A percentile compares a stretch with the other conserved stretches of the same genome.
Evolutionary conservation across 1,140 invertebrate genomes (phyloP).

Genomic region (Metaphire vulgaris): DNA sequence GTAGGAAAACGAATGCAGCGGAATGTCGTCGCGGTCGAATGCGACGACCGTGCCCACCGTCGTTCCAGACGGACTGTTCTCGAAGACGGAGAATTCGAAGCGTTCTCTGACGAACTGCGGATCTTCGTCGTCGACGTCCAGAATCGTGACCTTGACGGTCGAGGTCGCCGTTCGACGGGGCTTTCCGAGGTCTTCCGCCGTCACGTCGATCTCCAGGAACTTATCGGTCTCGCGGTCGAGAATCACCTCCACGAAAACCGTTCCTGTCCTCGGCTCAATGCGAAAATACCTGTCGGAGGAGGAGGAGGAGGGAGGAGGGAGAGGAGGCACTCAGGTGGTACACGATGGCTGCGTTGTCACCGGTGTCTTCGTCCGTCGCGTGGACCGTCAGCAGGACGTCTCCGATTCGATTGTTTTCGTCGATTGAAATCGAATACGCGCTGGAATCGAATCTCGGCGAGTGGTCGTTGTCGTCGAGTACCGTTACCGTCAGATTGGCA

Average conservation of each 20-base stretch:
- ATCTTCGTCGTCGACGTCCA: slow-evolving; percentile 25
- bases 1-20: slow-evolving; percentile 20
- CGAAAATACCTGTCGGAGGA: not conserved
- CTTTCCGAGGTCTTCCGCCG: slow-evolving; percentile 13
- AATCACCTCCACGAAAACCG: slow-evolving; percentile 9
- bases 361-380: slow-evolving; percentile 20
- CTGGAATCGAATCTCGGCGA: slow-evolving; percentile 14
- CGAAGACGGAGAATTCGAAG: slow-evolving; percentile 21
- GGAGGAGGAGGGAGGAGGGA: slow-evolving; percentile 50
- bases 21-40: slow-evolving; percentile 16
- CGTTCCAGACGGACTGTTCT: slow-evolving; percentile 27
- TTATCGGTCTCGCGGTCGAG: slow-evolving; percentile 12
- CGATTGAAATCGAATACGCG: slow-evolving; percentile 38
- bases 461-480: slow-evolving; percentile 28
- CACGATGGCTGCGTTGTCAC: slow-evolving; percentile 13
- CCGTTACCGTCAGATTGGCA: slow-evolving; percentile 5
- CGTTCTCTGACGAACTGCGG: slow-evolving; percentile 13
- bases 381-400: slow-evolving; percentile 2
- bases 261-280: slow-evolving; percentile 6
- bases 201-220: slow-evolving; percentile 2
- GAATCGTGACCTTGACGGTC: slow-evolving; percentile 19
- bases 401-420: slow-evolving; percentile 63
- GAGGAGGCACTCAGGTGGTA: slow-evolving; percentile 16
- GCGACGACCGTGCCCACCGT: slow-evolving; percentile 19
- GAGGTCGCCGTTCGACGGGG: not conserved